These are phyloP conservation scores for Diplogasteroides magnus DNA, from an alignment of 1,140 invertebrate species.

Conservation along the genomic window DNA sequence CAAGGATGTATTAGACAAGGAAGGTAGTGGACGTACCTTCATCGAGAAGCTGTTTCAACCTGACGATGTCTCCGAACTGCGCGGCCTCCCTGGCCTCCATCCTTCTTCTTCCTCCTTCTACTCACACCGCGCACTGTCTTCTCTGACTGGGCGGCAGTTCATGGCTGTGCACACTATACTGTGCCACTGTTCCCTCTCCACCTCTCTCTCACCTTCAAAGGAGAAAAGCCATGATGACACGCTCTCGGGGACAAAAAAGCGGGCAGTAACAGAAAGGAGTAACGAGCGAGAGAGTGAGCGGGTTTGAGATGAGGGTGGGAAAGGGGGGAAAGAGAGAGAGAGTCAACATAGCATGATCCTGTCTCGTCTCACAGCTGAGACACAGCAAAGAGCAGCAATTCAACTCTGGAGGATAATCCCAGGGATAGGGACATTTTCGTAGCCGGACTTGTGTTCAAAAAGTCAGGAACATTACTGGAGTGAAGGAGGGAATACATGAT, in stretches of 20 bases:
- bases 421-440: neutral
- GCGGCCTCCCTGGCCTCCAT: conserved; percentile 59
- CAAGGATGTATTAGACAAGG: conserved; percentile 7
- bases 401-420: conserved; percentile 1
- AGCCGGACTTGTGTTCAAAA: conserved; percentile 3
- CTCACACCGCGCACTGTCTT: neutral
- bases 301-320: neutral
- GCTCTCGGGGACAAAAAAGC: neutral
- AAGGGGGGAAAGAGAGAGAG: conserved; percentile 1
- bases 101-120: neutral
- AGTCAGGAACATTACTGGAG: neutral
- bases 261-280: neutral
- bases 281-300: conserved; percentile 2
- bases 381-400: neutral
- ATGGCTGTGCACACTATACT: neutral
- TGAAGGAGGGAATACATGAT: neutral
- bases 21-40: conserved; percentile 7
- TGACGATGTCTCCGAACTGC: conserved; percentile 41
- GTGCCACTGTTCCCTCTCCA: neutral
- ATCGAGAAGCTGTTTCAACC: conserved; percentile 31
- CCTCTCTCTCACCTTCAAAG: conserved; percentile 1
- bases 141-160: neutral
- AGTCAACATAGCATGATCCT: too few species aligned
- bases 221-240: conserved; percentile 1
- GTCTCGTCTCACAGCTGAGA: too few species aligned